Base-by-base conservation (phyloP, 2,113 vertebrate species). In the Numida meleagris region DNA sequence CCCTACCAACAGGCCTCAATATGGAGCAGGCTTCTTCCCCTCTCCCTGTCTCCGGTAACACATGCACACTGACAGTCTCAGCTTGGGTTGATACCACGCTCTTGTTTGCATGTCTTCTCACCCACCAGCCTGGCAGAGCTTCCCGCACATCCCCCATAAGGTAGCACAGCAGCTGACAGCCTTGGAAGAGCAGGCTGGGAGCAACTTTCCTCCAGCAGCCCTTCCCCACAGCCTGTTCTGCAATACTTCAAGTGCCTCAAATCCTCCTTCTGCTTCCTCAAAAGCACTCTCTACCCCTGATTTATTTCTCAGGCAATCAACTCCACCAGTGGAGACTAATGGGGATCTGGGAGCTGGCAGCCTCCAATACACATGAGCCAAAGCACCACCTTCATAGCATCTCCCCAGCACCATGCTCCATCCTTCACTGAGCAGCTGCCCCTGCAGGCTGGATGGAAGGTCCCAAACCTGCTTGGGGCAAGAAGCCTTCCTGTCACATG, bases 251-350 rank as follows among this genome's bases (percentile, higher is more conserved):
- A 79, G 61, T 43, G 33, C 77, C 53, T 86, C 65, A 65, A 74
- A 86, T 31, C 50, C 50, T 55, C 57, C 50, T 43, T 38, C 63
- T 48, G 70, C 53, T 48, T 55, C 55, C 63, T 61, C 58, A 38
- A 29, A 71, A 34, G 34, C 46, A 66, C 75, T 85, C 45, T 51
- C 34, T 81, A 65, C 73, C 61, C 34, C 71, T 43, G 33, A 71
- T 75, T 70, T 83, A 87, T 75, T 86, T 75, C 73, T 55, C 78
- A 48, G 33, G 55, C 77, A 70, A 45, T 70, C 45, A 24, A 43
- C 63, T 70, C 61, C 61, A 50, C 67, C 25, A 46, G 20, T 23
- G 31, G 67, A 65, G 45, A 38, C 12, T 2, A 0, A 38, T 3
- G 31, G 20, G n/a, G 27, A 50, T 50, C 42, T 33, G 50, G 57